Conservation (phyloP, 2,113 vertebrate species). For the Perca flavescens region DNA sequence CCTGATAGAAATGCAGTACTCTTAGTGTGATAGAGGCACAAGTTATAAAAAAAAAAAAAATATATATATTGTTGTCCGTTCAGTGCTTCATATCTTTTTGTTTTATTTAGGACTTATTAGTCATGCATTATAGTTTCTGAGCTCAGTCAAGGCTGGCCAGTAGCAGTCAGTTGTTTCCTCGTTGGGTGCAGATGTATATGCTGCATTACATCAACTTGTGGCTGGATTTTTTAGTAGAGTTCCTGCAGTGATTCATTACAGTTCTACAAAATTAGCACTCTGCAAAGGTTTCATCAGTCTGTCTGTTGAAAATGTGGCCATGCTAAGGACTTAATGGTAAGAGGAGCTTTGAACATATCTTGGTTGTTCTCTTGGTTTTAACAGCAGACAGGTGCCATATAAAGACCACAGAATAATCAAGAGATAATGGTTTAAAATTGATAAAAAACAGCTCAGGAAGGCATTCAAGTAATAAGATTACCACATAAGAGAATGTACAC, state of each 20-base stretch:
- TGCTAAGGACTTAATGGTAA: background rate
- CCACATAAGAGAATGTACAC: slow-evolving; percentile 6
- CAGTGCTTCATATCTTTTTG: background rate
- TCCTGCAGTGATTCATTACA: slow-evolving; percentile 8
- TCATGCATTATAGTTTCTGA: background rate
- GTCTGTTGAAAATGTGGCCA: slow-evolving; percentile 1
- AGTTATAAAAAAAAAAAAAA: too few species aligned
- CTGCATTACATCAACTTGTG: slow-evolving; percentile 20
- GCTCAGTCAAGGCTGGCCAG: background rate
- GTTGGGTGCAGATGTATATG: background rate
- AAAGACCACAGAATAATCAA: background rate
- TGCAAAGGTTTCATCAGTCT: slow-evolving; percentile 6
- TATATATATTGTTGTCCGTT: background rate
- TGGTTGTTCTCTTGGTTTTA: background rate
- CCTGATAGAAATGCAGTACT: background rate
- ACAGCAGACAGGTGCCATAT: background rate
- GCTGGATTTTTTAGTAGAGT: slow-evolving; percentile 20
- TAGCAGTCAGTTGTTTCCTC: background rate
- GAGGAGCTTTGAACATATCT: background rate
- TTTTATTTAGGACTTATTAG: slow-evolving; percentile 10
- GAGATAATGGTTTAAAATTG: background rate
- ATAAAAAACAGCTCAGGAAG: slow-evolving; percentile 12
- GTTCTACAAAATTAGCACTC: slow-evolving; percentile 10
- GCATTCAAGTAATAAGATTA: slow-evolving; percentile 36
- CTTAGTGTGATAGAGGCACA: background rate